Conservation (phyloP, 1,140 invertebrate species). For the Philaenus spumarius region DNA sequence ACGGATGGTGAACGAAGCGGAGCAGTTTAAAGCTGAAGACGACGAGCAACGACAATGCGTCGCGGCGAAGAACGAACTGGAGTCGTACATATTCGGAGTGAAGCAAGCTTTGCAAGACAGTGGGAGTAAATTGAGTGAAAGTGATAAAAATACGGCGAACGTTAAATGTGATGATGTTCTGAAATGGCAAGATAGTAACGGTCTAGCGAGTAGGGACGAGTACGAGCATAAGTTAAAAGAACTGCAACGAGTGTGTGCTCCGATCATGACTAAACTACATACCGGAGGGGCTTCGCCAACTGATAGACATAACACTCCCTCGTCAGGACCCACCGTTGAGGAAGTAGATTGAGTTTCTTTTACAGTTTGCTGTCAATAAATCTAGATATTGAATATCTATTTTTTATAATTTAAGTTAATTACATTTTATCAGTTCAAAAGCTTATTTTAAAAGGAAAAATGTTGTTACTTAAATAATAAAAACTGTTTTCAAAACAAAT, state of each 20-base stretch:
- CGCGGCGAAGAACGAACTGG: slow-evolving; percentile 56
- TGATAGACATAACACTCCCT: slow-evolving; percentile 38
- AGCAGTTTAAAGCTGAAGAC: slow-evolving; percentile 52
- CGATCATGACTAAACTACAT: slow-evolving; percentile 79
- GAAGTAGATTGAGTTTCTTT: slow-evolving; percentile 78
- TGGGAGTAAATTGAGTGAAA: slow-evolving; percentile 34
- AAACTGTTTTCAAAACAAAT: too few species aligned
- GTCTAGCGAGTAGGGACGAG: slow-evolving; percentile 86
- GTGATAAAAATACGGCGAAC: slow-evolving; percentile 41
- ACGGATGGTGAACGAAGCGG: slow-evolving; percentile 60
- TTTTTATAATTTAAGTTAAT: too few species aligned
- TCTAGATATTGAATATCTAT: too few species aligned
- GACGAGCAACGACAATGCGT: slow-evolving; percentile 50
- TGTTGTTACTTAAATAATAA: too few species aligned
- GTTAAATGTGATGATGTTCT: slow-evolving; percentile 92
- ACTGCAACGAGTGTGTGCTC: slow-evolving; percentile 71
- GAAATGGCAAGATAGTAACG: slow-evolving; percentile 90
- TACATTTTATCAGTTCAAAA: too few species aligned
- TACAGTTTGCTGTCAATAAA: too few species aligned
- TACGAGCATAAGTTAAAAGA: slow-evolving; percentile 91
- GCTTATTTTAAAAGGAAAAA: too few species aligned
- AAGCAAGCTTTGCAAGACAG: slow-evolving; percentile 46
- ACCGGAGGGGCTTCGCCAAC: slow-evolving; percentile 52
- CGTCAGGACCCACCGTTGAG: slow-evolving; percentile 81
- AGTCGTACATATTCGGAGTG: slow-evolving; percentile 63